These are phyloP conservation scores for Capromys pilorides DNA, from an alignment of 2,797 vertebrate species.

Conservation along the genomic window DNA sequence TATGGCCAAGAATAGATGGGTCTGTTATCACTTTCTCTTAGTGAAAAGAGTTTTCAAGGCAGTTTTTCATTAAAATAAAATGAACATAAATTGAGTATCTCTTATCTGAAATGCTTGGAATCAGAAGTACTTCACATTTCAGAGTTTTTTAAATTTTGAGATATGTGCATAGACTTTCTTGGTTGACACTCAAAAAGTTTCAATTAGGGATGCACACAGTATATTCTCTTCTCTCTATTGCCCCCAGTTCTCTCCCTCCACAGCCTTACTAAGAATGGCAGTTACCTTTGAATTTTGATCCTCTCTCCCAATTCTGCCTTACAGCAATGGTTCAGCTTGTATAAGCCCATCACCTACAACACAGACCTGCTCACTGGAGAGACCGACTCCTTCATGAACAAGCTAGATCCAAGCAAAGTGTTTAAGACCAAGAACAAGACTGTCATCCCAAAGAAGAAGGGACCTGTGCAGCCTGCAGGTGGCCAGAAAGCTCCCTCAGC, in stretches of 20 bases:
- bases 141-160: neutral
- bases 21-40: neutral
- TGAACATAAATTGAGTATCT: neutral
- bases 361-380: conserved; percentile 86
- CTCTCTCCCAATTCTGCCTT: conserved; percentile 63
- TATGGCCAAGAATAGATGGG: neutral
- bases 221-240: neutral
- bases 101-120: neutral
- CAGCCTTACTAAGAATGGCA: neutral
- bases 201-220: neutral
- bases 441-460: conserved; percentile 92
- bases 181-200: neutral
- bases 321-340: conserved; percentile 98
- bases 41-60: conserved; percentile 23
- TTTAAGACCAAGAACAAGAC: conserved; percentile 93
- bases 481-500: conserved; percentile 84
- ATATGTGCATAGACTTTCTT: neutral
- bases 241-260: neutral
- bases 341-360: conserved; percentile 93
- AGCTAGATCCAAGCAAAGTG: conserved; percentile 93
- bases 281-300: conserved; percentile 39
- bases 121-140: neutral
- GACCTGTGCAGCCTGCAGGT: conserved; percentile 82
- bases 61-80: conserved; percentile 55
- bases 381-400: conserved; percentile 90